Conservation (phyloP, 2,888 invertebrate genomes). For the Cyrtodaria siliqua region DNA sequence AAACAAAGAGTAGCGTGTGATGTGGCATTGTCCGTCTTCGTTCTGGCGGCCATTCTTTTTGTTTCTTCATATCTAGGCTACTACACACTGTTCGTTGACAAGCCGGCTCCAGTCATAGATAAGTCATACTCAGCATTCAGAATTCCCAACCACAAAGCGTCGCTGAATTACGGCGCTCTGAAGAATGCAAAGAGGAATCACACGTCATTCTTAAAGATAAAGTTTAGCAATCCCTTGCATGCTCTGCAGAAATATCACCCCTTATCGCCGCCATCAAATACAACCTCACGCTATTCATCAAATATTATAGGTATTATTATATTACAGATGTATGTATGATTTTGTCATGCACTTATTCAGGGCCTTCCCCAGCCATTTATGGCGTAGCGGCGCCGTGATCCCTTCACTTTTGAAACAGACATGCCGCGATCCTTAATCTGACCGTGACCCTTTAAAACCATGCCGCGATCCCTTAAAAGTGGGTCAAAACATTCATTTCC, state of each 20-base stretch:
- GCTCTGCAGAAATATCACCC: not conserved
- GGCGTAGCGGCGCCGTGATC: too few species aligned
- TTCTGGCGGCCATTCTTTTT: conserved; percentile 47
- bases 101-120: conserved; percentile 78
- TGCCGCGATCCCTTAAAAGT: too few species aligned
- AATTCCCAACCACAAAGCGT: conserved; percentile 82
- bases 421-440: too few species aligned
- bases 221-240: not conserved
- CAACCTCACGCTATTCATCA: too few species aligned
- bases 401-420: too few species aligned
- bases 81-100: conserved; percentile 70
- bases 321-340: too few species aligned
- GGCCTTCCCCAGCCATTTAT: too few species aligned
- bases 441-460: too few species aligned
- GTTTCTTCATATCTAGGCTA: conserved; percentile 68
- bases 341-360: too few species aligned
- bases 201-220: conserved; percentile 28
- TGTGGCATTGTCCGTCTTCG: conserved; percentile 62
- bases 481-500: too few species aligned
- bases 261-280: too few species aligned
- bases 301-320: too few species aligned
- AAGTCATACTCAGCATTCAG: conserved; percentile 81
- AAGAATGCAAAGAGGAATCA: conserved; percentile 64
- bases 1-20: not conserved
- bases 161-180: conserved; percentile 76